Percentiles rank a stretch among this genome's conserved stretches.
phyloP scores from a whole-genome alignment of 2,888 invertebrate species.

The Nemoura dubitans region DNA sequence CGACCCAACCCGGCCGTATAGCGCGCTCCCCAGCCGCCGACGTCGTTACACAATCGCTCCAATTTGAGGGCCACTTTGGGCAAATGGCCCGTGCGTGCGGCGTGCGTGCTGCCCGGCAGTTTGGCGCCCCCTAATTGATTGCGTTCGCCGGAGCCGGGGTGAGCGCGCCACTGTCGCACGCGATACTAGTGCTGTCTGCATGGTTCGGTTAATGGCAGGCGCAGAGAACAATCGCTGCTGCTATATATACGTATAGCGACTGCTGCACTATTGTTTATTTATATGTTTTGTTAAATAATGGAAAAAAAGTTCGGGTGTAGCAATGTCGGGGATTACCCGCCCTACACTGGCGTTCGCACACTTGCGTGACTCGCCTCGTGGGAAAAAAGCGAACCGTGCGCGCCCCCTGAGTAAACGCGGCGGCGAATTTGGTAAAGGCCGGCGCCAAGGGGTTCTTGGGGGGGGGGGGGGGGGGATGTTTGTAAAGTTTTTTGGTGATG shows the following conservation, averaged over 20 bases:
- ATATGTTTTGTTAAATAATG: neutral
- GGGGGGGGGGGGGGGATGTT: neutral
- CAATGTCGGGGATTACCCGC: neutral
- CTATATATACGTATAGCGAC: no score
- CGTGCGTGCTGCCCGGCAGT: neutral
- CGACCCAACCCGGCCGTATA: no score
- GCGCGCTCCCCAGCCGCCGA: no score
- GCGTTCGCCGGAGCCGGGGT: neutral
- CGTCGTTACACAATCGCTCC: neutral
- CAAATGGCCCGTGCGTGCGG: neutral
- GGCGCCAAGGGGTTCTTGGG: no score
- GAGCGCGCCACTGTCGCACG: neutral
- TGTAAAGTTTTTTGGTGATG: neutral
- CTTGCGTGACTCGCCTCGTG: neutral
- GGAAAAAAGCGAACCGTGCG: neutral
- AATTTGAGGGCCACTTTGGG: constrained; percentile 12
- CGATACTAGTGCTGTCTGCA: neutral
- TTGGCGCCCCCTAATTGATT: neutral
- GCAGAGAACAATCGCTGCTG: neutral
- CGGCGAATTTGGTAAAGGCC: no score
- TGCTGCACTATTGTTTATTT: neutral
- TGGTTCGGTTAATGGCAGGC: neutral
- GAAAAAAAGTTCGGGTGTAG: neutral
- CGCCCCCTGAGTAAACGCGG: neutral
- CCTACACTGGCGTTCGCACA: neutral